Base-by-base conservation (phyloP, 2,113 vertebrate genomes). In the Boleophthalmus pectinirostris region DNA sequence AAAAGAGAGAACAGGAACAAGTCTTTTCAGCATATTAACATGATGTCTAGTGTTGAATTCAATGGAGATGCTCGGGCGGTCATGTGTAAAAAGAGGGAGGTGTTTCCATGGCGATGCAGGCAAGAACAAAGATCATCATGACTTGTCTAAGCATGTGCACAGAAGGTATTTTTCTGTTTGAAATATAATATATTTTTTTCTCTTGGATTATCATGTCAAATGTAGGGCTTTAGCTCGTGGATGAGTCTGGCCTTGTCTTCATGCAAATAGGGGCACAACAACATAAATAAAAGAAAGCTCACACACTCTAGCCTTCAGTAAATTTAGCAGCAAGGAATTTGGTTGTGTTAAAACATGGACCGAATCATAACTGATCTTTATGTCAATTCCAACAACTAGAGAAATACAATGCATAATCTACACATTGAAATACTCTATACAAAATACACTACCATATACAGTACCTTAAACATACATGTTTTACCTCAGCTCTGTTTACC, bases 1-100 rank as follows among this genome's bases (percentile, higher is more conserved):
- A 93, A 90, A 85, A 86, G 16, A 13, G 70, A 53, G 2, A 49
- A 23, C 51, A 53, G 23, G 76, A 49, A 66, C 29, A 68, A 18
- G 15, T 69, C 24, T 45, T 68, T 47, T 72, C 4, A 74, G 6
- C 38, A 14, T 45, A 75, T 84, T 47, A 74, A 67, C 6, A 71
- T 68, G 74, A 80, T 11, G 75, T 80, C 74, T 77, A 11, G 68
- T 64, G 66, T 69, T 73, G 75, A 72, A 63, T 69, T 38, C 23
- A 29, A 58, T 64, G 18, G 9, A 43, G 29, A 64, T 78, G 78
- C 20, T 65, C 57, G 51, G 58, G 70, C 57, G 46, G 66, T 43
- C 53, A 56, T 73, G 18, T 49, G 20, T 11, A 70, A n/a, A 71
- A 64, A 71, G 38, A 66, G 38, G 21, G 43, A 73, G 75, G 29